Evolutionary conservation across 2,888 invertebrate genomes (phyloP).

Genomic region (Petrophora chlorosata): DNA sequence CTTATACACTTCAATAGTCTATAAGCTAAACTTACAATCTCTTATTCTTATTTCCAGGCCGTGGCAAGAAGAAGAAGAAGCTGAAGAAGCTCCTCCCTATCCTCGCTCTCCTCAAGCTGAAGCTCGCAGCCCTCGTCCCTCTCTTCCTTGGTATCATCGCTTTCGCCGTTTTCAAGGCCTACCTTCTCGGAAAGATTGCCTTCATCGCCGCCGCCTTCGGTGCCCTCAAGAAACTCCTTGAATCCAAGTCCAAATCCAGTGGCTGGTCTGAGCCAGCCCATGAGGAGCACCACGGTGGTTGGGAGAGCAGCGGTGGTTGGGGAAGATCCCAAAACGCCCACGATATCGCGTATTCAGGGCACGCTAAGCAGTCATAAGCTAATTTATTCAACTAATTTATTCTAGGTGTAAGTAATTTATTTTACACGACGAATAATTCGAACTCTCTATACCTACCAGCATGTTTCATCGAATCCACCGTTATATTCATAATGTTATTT

Average conservation of each 20-base stretch:
- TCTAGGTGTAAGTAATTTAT: conserved; percentile 47
- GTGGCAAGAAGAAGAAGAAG: conserved; percentile 92
- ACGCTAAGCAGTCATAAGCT: conserved; percentile 71
- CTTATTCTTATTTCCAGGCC: conserved; percentile 75
- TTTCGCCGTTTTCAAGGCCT: conserved; percentile 92
- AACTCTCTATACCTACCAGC: conserved; percentile 35
- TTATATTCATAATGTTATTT: conserved; percentile 37
- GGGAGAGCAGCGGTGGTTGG: conserved; percentile 79
- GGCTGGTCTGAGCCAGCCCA: conserved; percentile 88
- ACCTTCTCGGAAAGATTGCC: conserved; percentile 92
- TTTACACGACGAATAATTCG: conserved; percentile 38
- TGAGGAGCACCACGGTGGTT: conserved; percentile 81
- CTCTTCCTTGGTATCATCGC: conserved; percentile 89
- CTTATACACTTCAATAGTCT: too few relatives aligned
- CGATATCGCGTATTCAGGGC: conserved; percentile 88
- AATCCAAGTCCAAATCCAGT: conserved; percentile 87
- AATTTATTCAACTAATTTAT: conserved; percentile 51
- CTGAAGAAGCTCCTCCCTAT: conserved; percentile 90
- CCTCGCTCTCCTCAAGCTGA: conserved; percentile 90
- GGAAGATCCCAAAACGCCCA: conserved; percentile 87
- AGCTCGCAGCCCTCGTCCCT: conserved; percentile 89
- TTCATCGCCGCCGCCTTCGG: conserved; percentile 90
- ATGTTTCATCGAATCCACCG: conserved; percentile 49
- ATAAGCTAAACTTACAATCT: background rate
- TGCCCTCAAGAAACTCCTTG: conserved; percentile 86